These are phyloP conservation scores for Actenoides hombroni DNA, from an alignment of 2,113 vertebrate species.

Conservation along the genomic window DNA sequence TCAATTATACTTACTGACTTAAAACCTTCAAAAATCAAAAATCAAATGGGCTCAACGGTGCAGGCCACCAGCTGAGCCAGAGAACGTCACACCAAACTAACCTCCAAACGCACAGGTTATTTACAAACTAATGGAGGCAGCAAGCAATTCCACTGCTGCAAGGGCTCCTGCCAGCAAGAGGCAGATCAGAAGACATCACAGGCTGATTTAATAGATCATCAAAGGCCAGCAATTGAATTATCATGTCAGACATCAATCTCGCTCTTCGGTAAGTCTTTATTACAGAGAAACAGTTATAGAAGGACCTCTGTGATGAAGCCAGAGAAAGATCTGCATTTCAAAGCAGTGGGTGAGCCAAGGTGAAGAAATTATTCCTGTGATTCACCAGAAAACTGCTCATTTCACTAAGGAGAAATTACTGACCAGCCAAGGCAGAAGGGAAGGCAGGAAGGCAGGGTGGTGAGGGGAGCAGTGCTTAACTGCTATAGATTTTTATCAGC, in stretches of 20 bases:
- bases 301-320: conserved; percentile 17
- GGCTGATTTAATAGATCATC: conserved; percentile 55
- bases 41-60: background rate
- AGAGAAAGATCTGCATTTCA: conserved; percentile 28
- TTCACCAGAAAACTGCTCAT: background rate
- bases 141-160: conserved; percentile 23
- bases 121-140: conserved; percentile 50
- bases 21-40: background rate
- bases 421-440: background rate
- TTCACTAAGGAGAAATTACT: background rate
- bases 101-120: conserved; percentile 37
- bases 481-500: background rate
- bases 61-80: background rate
- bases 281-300: conserved; percentile 37
- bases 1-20: background rate
- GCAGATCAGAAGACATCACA: conserved; percentile 13
- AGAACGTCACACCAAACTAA: background rate
- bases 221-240: conserved; percentile 42
- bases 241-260: conserved; percentile 2
- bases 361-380: conserved; percentile 2
- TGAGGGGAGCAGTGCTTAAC: background rate
- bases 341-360: background rate
- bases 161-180: conserved; percentile 21
- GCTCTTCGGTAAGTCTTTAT: background rate
- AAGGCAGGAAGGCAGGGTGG: background rate